Evolutionary conservation across 2,888 invertebrate genomes (phyloP), one percentile per base, ranked within the genome.

Genomic region (Folsomia manolachei): DNA sequence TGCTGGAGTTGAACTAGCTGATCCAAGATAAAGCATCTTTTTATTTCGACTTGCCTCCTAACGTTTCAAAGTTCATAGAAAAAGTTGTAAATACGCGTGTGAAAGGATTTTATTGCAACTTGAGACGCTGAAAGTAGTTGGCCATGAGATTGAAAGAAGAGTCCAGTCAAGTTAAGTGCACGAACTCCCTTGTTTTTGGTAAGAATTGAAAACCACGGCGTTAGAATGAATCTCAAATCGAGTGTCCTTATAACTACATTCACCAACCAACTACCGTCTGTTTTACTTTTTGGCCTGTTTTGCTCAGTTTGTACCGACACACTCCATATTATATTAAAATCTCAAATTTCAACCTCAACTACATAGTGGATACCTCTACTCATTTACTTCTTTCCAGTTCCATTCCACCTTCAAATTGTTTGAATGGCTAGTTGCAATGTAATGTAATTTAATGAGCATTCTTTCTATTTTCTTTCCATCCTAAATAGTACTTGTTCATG

Each of bases 81-180:
- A 66, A 66, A 66, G 65, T 21, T 52, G 65, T 66, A 66, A 64
- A 66, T 39, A 66, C 51, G 52, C 65, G 65, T 66, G 65, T 66
- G 65, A 66, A 66, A 66, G 25, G 65, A 66, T 66, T 66, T 66
- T 66, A 66, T 66, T 66, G 65, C 65, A 52, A 52, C 51, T 66
- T 52, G 23, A 61, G 69, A 62, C 2, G 62, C 69, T 27, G 65
- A 73, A 73, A 73, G 73, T 73, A 69, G 73, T 73, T 73, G 73
- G 73, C 71, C 73, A 53, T 73, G 73, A 71, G 27, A 67, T 64
- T 66, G 65, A 66, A n/a, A 52, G 65, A 66, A 66, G 39, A 66
- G 52, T 52, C 65, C 25, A n/a, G 52, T 66, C 65, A 66, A 24
- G n/a, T 66, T 52, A 39, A 66, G 19, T 52, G 9, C 51, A n/a